Percentiles rank a stretch among this genome's conserved stretches.
phyloP scores from a whole-genome alignment of 1,140 invertebrate species.

The Phymorhynchus buccinoides region DNA sequence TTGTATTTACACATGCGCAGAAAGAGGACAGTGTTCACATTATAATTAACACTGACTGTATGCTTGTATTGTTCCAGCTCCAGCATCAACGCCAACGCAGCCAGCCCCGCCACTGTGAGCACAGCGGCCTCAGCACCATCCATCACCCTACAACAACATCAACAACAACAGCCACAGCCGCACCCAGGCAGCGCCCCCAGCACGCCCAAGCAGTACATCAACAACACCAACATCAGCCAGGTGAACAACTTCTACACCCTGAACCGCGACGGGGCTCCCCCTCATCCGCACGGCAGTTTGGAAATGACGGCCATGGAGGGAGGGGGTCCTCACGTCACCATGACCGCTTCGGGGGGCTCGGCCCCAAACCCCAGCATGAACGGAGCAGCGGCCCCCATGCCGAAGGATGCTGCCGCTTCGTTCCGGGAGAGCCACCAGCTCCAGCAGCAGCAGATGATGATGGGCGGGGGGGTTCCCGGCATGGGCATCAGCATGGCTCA shows the following conservation, averaged over 20 bases:
- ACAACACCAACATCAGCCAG: slow-evolving; percentile 42
- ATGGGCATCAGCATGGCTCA: slow-evolving; percentile 48
- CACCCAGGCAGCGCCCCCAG: slow-evolving; percentile 31
- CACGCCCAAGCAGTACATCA: slow-evolving; percentile 29
- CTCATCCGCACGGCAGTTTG: slow-evolving; percentile 59
- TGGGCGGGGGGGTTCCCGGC: slow-evolving; percentile 15
- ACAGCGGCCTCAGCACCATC: no score
- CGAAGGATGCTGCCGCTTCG: slow-evolving; percentile 33
- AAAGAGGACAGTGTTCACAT: no score
- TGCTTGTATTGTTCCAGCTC: no score
- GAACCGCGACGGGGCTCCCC: slow-evolving; percentile 13
- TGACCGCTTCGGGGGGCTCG: slow-evolving; percentile 33
- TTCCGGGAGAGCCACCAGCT: slow-evolving; percentile 8
- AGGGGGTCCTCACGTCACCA: slow-evolving; percentile 49
- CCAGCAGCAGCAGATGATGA: slow-evolving; percentile 38
- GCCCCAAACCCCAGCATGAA: slow-evolving; percentile 39
- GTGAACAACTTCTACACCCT: slow-evolving; percentile 32
- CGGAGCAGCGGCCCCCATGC: slow-evolving; percentile 33
- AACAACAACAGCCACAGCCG: no score
- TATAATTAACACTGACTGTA: no score
- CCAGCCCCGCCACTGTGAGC: no score
- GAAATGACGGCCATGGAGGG: slow-evolving; percentile 65
- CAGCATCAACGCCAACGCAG: no score
- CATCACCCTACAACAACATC: no score
- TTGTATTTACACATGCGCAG: no score